Base-by-base conservation (phyloP, 2,888 invertebrate genomes). In the Leptopilina syphax region DNA sequence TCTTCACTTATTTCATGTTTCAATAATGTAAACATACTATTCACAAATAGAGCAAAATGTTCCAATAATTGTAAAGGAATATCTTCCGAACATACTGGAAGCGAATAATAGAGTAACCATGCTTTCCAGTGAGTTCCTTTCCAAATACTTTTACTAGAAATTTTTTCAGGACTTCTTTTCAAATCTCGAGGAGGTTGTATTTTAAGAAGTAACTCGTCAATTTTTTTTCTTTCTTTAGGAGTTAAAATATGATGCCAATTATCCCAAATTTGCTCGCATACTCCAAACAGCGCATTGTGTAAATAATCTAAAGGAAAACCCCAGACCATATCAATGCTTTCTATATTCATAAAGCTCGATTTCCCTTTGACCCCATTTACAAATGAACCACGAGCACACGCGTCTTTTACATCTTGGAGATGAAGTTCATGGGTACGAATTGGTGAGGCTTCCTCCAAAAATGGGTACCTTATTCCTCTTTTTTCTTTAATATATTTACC, bases 321-420 rank as follows among this genome's bases (percentile, higher is more conserved):
- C 81, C 81, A 83, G 50, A 79, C 79, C 68, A 81, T 78, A 57
- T 79, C 77, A 57, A 81, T 76, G 7, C 5, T 13, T 10, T 47
- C 27, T 54, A 78, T 24, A 47, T 24, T 34, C n/a, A 44, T 47
- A 27, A 81, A 76, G 1, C 77, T 73, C 13, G 79, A 76, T 34
- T 34, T n/a, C 9, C 79, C 80, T 66, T 82, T 82, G 1, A 82
- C 80, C 18, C 63, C 63, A 18, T 24, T n/a, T 7, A 63, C n/a
- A 63, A 63, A 63, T n/a, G 8, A 18, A 6, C 81, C 80, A 12
- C 67, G 50, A 66, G 76, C 70, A 8, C 13, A 13, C 6, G 67
- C 10, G n/a, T 76, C 2, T 5, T 65, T 27, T 13, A 70, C 54
- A 57, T 79, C 76, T 12, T 44, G 0, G 12, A 24, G 4, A 47